Evolutionary conservation across 2,113 vertebrate species (phyloP).

Genomic region (Syngnathus floridae): DNA sequence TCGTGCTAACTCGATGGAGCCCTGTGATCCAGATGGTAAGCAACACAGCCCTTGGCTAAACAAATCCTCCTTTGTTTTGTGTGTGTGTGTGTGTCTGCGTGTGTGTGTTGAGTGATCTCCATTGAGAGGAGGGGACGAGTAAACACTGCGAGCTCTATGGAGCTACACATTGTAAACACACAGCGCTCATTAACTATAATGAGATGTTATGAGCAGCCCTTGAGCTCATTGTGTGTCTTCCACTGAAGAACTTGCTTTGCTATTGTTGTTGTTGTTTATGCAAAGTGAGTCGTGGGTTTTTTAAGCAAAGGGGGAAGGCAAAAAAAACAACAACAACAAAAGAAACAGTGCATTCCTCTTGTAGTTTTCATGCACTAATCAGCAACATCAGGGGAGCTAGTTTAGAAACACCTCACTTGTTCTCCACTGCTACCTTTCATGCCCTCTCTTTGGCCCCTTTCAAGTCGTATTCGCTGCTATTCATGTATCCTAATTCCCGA

Average conservation of each 20-base stretch:
- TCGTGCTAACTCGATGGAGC: conserved; percentile 60
- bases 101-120: conserved; percentile 66
- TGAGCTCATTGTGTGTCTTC: conserved; percentile 70
- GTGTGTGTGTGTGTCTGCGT: conserved; percentile 11
- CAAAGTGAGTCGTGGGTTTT: conserved; percentile 64
- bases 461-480: conserved; percentile 22
- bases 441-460: conserved; percentile 36
- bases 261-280: conserved; percentile 70
- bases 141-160: conserved; percentile 69
- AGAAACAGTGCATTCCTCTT: conserved; percentile 42
- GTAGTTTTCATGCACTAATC: conserved; percentile 53
- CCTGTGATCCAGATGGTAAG: conserved; percentile 63
- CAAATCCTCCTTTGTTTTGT: conserved; percentile 68
- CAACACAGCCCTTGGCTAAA: conserved; percentile 68
- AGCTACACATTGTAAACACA: conserved; percentile 73
- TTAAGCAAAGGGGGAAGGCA: conserved; percentile 6
- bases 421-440: conserved; percentile 33
- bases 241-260: conserved; percentile 60
- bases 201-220: conserved; percentile 72
- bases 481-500: conserved; percentile 72
- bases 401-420: conserved; percentile 46
- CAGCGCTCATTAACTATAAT: conserved; percentile 75
- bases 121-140: conserved; percentile 68
- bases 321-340: conserved; percentile 28
- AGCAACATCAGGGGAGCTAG: conserved; percentile 41